A percentile compares a stretch with the other conserved stretches of the same genome.
Conservation (phyloP, 2,888 invertebrate genomes). For the Drosophila quasianomalipes region DNA sequence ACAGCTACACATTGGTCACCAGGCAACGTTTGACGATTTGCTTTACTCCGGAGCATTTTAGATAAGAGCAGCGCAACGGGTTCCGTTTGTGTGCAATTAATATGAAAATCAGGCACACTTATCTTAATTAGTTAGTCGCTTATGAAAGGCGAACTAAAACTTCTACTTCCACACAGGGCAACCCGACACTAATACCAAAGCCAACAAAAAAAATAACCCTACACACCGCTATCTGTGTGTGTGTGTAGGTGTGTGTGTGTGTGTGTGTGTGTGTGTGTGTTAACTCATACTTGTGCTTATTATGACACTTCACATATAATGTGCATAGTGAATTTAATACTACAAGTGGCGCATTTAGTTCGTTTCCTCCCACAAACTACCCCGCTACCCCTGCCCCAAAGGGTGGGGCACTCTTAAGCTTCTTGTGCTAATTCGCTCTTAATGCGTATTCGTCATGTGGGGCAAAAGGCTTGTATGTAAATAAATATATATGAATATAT, state of each 20-base stretch:
- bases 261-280: conserved; percentile 27
- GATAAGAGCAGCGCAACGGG: conserved; percentile 74
- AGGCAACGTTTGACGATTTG: conserved; percentile 73
- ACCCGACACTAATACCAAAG: neutral
- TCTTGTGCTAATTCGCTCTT: conserved; percentile 44
- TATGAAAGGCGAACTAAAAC: conserved; percentile 44
- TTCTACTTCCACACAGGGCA: neutral
- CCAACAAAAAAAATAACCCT: neutral
- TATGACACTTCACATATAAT: conserved; percentile 73
- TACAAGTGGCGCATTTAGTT: conserved; percentile 67
- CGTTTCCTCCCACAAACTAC: conserved; percentile 10
- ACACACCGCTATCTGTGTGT: neutral
- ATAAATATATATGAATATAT: conserved; percentile 9
- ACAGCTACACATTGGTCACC: conserved; percentile 34
- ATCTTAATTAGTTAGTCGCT: conserved; percentile 79
- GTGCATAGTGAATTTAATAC: conserved; percentile 70
- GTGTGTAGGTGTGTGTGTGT: neutral
- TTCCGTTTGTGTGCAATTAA: conserved; percentile 74
- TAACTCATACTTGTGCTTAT: conserved; percentile 68
- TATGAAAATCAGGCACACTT: conserved; percentile 82
- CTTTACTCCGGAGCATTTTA: conserved; percentile 68
- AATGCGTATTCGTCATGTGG: conserved; percentile 39
- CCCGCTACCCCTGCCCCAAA: neutral
- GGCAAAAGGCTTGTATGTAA: conserved; percentile 14
- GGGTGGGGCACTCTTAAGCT: conserved; percentile 9